phyloP scores from a whole-genome alignment of 1,140 invertebrate genomes.

The Drosophila baimaii region DNA sequence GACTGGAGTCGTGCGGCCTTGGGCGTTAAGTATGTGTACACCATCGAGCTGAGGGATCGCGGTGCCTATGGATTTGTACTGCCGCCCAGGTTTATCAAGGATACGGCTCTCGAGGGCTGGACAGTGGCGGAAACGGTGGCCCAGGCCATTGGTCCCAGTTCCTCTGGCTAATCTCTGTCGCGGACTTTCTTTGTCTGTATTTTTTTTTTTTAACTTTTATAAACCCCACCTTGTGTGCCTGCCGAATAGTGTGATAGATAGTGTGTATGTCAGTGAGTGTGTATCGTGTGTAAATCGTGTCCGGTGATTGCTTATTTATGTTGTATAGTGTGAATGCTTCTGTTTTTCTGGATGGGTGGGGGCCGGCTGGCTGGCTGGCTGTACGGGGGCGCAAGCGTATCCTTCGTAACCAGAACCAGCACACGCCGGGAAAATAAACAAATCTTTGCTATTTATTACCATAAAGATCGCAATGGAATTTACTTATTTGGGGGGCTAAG shows the following conservation, averaged over 20 bases:
- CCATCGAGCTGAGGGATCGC: constrained; percentile 93
- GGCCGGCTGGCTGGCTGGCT: neutral
- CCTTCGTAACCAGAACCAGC: constrained; percentile 12
- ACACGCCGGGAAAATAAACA: constrained; percentile 26
- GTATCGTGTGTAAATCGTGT: constrained; percentile 36
- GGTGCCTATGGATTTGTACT: constrained; percentile 95
- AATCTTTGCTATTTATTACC: constrained; percentile 44
- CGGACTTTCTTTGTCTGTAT: neutral
- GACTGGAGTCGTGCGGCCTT: constrained; percentile 94
- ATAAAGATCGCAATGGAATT: neutral
- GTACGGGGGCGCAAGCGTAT: constrained; percentile 1
- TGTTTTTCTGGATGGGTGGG: neutral
- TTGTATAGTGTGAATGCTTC: constrained; percentile 26
- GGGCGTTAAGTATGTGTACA: constrained; percentile 93
- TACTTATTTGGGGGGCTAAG: neutral
- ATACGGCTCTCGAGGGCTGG: constrained; percentile 92
- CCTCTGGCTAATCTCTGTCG: constrained; percentile 21
- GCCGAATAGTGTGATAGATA: neutral
- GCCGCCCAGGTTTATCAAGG: constrained; percentile 91
- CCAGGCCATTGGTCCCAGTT: constrained; percentile 71
- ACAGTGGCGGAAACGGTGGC: constrained; percentile 91
- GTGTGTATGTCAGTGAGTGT: too few relatives aligned
- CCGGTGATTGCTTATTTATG: constrained; percentile 35
- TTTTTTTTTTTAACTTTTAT: constrained; percentile 4
- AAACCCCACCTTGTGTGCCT: constrained; percentile 6